Evolutionary conservation across 2,888 invertebrate genomes (phyloP).

Genomic region (Euplagia quadripunctaria): DNA sequence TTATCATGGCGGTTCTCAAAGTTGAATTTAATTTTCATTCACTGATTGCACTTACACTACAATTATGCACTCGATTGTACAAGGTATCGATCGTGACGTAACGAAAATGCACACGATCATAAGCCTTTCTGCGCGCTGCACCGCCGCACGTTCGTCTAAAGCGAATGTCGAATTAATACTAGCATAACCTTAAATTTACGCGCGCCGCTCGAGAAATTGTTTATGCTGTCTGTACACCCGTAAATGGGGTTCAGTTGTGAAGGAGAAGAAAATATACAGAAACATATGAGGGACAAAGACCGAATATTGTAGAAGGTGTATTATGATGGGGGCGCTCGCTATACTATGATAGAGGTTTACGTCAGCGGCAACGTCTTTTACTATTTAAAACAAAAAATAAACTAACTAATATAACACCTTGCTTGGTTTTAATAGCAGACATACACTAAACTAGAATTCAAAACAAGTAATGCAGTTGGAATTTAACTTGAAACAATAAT

Average conservation of each 20-base stretch:
- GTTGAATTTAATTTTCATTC: conserved; percentile 54
- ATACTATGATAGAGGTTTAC: conserved; percentile 50
- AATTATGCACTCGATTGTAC: conserved; percentile 74
- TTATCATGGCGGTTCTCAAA: conserved; percentile 58
- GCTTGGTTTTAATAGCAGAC: conserved; percentile 7
- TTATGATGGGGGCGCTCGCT: conserved; percentile 60
- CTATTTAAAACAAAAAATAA: conserved; percentile 34
- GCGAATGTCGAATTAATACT: conserved; percentile 82
- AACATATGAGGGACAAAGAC: conserved; percentile 62
- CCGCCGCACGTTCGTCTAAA: conserved; percentile 71
- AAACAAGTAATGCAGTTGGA: conserved; percentile 9
- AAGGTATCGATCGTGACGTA: conserved; percentile 75
- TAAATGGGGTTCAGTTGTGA: conserved; percentile 79
- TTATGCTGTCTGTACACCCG: conserved; percentile 78
- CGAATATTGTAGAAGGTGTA: conserved; percentile 65
- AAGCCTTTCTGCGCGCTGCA: conserved; percentile 49
- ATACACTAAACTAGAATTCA: conserved; percentile 7
- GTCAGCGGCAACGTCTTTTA: conserved; percentile 39
- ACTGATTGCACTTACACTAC: conserved; percentile 62
- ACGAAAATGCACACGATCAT: conserved; percentile 66
- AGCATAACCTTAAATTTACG: conserved; percentile 86
- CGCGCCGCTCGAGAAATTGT: conserved; percentile 81
- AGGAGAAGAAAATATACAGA: conserved; percentile 63
- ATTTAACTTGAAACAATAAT: conserved; percentile 8
- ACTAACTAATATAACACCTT: conserved; percentile 18